Evolutionary conservation across 2,888 invertebrate genomes (phyloP).

Genomic region (Xestoiulus laeticollis): DNA sequence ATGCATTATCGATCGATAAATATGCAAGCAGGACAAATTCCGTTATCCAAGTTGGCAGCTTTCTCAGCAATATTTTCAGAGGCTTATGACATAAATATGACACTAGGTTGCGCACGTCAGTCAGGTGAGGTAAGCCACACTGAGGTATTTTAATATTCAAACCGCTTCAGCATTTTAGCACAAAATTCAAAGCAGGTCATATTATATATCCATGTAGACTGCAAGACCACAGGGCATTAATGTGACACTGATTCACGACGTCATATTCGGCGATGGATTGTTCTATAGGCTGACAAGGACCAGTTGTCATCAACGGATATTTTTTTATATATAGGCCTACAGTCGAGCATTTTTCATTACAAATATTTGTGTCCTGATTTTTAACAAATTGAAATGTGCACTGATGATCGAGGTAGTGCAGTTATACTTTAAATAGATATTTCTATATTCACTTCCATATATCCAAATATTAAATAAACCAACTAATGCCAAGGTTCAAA

Average conservation of each 20-base stretch:
- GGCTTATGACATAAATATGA: background rate
- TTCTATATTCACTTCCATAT: too few species aligned
- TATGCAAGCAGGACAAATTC: constrained; percentile 2
- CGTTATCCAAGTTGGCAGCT: constrained; percentile 20
- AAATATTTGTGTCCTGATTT: too few species aligned
- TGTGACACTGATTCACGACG: background rate
- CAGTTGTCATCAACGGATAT: too few species aligned
- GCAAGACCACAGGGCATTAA: background rate
- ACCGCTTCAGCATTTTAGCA: background rate
- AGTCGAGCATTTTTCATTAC: background rate
- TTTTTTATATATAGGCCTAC: too few species aligned
- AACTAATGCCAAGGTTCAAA: too few species aligned
- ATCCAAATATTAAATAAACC: too few species aligned
- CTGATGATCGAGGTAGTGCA: too few species aligned
- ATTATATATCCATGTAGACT: background rate
- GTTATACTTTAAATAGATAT: too few species aligned
- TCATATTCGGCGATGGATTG: background rate
- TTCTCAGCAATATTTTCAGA: constrained; percentile 30
- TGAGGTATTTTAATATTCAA: background rate
- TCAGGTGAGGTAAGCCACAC: background rate
- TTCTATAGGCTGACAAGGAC: too few species aligned
- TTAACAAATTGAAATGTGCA: too few species aligned
- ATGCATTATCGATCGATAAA: constrained; percentile 8
- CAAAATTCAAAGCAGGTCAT: background rate
- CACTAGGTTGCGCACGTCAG: background rate